Evolutionary conservation across 2,888 invertebrate genomes (phyloP), one percentile per base, ranked within the genome.

Genomic region (Papilio demoleus): DNA sequence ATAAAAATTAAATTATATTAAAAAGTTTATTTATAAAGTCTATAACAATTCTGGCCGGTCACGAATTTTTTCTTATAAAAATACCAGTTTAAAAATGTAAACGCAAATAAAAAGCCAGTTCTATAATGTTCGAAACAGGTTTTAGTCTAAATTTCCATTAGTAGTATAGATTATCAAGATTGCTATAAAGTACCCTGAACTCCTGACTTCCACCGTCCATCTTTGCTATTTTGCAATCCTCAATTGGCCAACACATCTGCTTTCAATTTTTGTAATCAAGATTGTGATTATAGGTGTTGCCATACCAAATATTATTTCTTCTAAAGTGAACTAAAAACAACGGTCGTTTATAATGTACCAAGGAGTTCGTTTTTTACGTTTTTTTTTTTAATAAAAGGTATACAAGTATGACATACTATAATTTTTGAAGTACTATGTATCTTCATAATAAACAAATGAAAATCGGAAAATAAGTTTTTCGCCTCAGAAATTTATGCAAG

Each of bases 101-200:
- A 50, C 53, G 14, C 27, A 53, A 27, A 53, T 27, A 53, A 24
- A 24, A 24, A 53, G 1, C 31, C 31, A 31, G 53, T 53, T 53
- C n/a, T 31, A 31, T 31, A 31, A 31, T 31, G 6, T 53, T n/a
- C 31, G 9, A 31, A 53, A 53, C 53, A n/a, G 31, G 53, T 53
- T 53, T 53, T 9, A 5, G 0, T 53, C 50, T 62, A n/a, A 24
- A 31, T 17, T 53, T 12, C 24, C 24, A 60, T 60, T 60, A 40
- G 38, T 60, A 40, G 38, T 19, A 14, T 19, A 12, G 9, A 6
- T 31, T 31, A 31, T 9, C 36, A 58, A 58, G 34, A 38, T 60
- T n/a, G 59, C 59, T 12, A n/a, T 36, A 59, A n/a, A n/a, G 4
- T 6, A 1, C 67, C 62, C 56, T 68, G 68, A 59, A 63, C 68